phyloP scores from a whole-genome alignment of 2,888 invertebrate genomes.

The Sisyra terminalis region DNA sequence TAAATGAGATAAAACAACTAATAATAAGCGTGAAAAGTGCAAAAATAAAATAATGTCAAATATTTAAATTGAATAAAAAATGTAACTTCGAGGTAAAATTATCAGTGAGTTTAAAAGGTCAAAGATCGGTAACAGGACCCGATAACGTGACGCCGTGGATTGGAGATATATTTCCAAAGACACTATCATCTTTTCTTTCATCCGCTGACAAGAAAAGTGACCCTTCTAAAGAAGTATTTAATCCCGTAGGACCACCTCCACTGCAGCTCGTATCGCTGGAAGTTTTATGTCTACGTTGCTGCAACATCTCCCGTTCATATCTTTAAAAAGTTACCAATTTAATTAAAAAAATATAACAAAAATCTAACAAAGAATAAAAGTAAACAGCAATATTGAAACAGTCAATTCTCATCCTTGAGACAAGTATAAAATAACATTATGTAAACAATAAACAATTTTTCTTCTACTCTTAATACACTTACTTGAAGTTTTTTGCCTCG shows the following conservation, averaged over 20 bases:
- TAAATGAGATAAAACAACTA: background rate
- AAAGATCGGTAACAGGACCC: slow-evolving; percentile 44
- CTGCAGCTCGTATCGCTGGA: background rate
- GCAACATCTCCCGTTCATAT: no score
- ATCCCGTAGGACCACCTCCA: slow-evolving; percentile 11
- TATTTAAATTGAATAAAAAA: background rate
- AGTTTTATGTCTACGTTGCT: no score
- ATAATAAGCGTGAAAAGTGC: background rate
- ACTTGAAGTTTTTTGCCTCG: slow-evolving; percentile 41
- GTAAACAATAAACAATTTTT: background rate
- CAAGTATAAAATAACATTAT: background rate
- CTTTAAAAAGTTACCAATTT: no score
- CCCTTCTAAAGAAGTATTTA: slow-evolving; percentile 28
- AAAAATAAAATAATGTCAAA: slow-evolving; percentile 1
- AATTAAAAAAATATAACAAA: slow-evolving; percentile 28
- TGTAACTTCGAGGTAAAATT: background rate
- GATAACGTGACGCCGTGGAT: slow-evolving; percentile 31
- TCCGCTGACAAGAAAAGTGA: slow-evolving; percentile 22
- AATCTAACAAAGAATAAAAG: slow-evolving; percentile 26
- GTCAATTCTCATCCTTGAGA: background rate
- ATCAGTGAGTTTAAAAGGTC: slow-evolving; percentile 7
- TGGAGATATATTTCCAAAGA: slow-evolving; percentile 16
- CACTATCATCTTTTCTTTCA: slow-evolving; percentile 16
- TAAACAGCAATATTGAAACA: background rate
- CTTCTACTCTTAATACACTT: slow-evolving; percentile 17